phyloP scores from a whole-genome alignment of 2,888 invertebrate species.

The Rutpela maculata region DNA sequence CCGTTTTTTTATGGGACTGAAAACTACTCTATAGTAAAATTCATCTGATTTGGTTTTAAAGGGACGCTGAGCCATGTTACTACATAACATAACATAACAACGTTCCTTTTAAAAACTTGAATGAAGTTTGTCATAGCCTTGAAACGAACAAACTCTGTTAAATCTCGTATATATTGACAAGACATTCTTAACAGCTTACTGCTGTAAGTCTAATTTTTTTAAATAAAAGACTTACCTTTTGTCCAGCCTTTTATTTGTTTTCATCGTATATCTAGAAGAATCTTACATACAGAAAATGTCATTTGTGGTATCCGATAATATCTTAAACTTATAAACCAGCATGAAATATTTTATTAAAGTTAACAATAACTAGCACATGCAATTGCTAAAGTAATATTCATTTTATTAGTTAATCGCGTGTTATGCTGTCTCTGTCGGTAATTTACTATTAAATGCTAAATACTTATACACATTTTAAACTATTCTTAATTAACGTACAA shows the following conservation, averaged over 20 bases:
- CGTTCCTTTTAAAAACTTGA: no score
- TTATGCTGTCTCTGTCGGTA: slow-evolving; percentile 45
- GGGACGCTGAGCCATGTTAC: no score
- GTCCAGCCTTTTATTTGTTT: neutral
- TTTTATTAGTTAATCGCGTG: slow-evolving; percentile 61
- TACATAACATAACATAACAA: no score
- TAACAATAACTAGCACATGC: slow-evolving; percentile 48
- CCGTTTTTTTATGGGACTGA: no score
- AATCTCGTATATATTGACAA: no score
- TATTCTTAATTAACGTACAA: slow-evolving; percentile 24
- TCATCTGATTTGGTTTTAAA: no score
- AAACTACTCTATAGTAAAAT: no score
- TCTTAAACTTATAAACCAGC: slow-evolving; percentile 22
- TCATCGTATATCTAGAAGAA: neutral
- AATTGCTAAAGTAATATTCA: slow-evolving; percentile 56
- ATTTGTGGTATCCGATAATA: slow-evolving; percentile 25
- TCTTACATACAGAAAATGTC: neutral
- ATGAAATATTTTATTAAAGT: slow-evolving; percentile 44
- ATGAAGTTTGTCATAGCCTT: no score
- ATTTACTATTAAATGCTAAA: slow-evolving; percentile 53
- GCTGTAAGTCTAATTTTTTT: neutral
- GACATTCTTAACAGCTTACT: no score
- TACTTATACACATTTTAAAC: slow-evolving; percentile 49
- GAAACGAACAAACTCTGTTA: no score
- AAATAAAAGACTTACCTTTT: neutral